Evolutionary conservation across 2,797 vertebrate species (phyloP).

Genomic region (Poecile montanus): DNA sequence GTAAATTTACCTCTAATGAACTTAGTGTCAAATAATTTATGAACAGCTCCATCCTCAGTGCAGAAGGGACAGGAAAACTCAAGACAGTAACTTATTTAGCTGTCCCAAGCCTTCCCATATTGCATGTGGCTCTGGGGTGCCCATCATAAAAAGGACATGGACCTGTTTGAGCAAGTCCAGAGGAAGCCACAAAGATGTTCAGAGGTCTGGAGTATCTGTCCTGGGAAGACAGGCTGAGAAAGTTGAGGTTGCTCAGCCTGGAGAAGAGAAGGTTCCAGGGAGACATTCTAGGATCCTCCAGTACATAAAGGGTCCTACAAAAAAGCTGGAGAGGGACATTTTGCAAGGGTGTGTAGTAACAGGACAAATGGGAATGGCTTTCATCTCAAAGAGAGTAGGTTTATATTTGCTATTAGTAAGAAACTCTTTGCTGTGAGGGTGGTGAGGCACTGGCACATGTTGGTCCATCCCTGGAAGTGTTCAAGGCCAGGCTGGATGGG

Average conservation of each 20-base stretch:
- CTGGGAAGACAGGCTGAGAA: background rate
- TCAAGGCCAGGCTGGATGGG: background rate
- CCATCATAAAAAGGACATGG: background rate
- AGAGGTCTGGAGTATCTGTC: background rate
- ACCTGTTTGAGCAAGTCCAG: background rate
- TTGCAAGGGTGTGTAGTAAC: background rate
- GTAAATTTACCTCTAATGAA: background rate
- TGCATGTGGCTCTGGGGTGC: background rate
- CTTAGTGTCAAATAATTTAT: background rate
- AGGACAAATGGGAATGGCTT: background rate
- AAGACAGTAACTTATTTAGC: background rate
- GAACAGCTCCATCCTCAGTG: background rate
- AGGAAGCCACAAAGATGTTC: background rate
- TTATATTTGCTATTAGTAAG: background rate
- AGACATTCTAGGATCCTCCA: background rate
- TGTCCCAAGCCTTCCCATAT: background rate
- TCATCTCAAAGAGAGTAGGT: background rate
- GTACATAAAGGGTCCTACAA: background rate
- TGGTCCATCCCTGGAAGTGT: background rate
- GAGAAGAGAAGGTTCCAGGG: background rate
- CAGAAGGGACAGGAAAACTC: background rate
- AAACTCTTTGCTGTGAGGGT: background rate
- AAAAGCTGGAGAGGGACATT: background rate
- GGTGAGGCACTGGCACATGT: rapidly evolving
- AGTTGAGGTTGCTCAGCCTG: background rate